A percentile compares a stretch with the other conserved stretches of the same genome.
Conservation (phyloP, 2,797 vertebrate genomes). For the Chelon auratus region DNA sequence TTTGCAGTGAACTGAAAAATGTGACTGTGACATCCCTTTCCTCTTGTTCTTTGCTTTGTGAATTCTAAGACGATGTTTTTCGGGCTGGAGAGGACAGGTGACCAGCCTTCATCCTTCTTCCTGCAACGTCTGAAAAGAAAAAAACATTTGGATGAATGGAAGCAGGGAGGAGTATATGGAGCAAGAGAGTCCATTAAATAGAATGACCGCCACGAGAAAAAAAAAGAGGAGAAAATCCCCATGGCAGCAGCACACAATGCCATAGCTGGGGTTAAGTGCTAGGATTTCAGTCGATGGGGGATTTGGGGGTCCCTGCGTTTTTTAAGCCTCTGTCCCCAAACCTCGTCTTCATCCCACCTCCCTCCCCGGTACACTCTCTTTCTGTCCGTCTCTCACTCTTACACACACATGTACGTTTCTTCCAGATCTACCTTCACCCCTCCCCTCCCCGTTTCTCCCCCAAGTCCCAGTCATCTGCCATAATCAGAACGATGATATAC, state of each 20-base stretch:
- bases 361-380: constrained; percentile 52
- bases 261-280: constrained; percentile 88
- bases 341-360: constrained; percentile 72
- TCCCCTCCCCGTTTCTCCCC: constrained; percentile 55
- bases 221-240: constrained; percentile 73
- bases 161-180: constrained; percentile 71
- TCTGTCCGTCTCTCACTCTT: constrained; percentile 41
- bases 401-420: constrained; percentile 59
- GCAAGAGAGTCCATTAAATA: constrained; percentile 77
- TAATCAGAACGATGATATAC: constrained; percentile 85
- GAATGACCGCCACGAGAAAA: constrained; percentile 63
- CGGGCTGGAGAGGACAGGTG: constrained; percentile 59
- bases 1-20: no score
- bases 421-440: constrained; percentile 66
- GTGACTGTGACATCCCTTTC: neutral
- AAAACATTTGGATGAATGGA: constrained; percentile 64
- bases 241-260: constrained; percentile 82
- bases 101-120: constrained; percentile 55
- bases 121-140: constrained; percentile 66
- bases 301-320: constrained; percentile 82
- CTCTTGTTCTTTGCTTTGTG: constrained; percentile 28
- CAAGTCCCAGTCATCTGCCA: constrained; percentile 79
- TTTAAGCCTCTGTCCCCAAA: constrained; percentile 81
- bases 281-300: constrained; percentile 87
- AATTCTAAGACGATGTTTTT: constrained; percentile 30